Base-by-base conservation (phyloP, 2,888 invertebrate genomes). In the Oxytorus armatus region DNA sequence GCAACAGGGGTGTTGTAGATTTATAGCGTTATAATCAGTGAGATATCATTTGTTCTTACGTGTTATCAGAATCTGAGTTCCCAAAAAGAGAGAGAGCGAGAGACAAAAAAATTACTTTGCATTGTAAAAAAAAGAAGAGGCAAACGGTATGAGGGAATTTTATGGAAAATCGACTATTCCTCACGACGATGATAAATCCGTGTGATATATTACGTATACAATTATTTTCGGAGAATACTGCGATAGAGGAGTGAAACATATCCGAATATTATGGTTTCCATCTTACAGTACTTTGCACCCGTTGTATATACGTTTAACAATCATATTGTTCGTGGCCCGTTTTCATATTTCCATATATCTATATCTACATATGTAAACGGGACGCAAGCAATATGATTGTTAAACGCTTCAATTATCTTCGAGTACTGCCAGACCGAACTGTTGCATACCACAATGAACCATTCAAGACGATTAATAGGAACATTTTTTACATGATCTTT, bases 1-100 rank as follows among this genome's bases (percentile, higher is more conserved):
- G 57, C 61, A 69, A 68, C 23, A 23, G 57, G 16, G 63, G 57
- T 63, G 69, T 55, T 29, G 36, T 53, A 77, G 63, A 42, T 69
- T 80, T 80, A 29, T 59, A 63, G 33, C 33, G 68, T 68, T 68
- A 57, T 69, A 36, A 75, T 55, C 53, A 68, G 61, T 68, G 80
- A 42, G 44, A 63, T 36, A 61, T 75, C 5, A 55, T 63, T 73
- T 61, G 23, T 72, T 76, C 61, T 63, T 55, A 47, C 21, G 47
- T 63, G 57, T 80, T 73, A 80, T 75, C 16, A 51, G 14, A 63
- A 76, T 77, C 21, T 42, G 53, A 66, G 23, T 55, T 73, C 49
- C 49, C 61, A 21, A 47, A 69, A 55, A 73, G 18, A 61, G 16
- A 47, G 36, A 70, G 10, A 63, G 16, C 5, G 16, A 73, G 7